These are phyloP conservation scores for Iselma pallidipennis DNA, from an alignment of 2,888 invertebrate genomes.

Conservation along the genomic window DNA sequence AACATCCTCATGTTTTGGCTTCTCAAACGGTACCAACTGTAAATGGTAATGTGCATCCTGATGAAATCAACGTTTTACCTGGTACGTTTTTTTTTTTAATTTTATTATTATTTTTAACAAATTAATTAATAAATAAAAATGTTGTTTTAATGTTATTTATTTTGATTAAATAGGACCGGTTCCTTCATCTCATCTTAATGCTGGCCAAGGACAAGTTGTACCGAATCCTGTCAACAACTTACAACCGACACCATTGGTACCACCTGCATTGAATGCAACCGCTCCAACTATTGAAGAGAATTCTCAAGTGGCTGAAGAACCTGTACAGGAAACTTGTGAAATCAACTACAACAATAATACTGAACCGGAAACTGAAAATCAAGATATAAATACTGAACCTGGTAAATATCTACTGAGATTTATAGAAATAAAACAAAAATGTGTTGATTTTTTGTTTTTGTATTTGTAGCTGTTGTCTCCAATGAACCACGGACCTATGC, in stretches of 20 bases:
- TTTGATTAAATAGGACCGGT: constrained; percentile 26
- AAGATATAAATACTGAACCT: constrained; percentile 23
- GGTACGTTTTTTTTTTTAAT: constrained; percentile 28
- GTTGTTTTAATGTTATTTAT: not conserved
- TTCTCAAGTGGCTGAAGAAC: constrained; percentile 37
- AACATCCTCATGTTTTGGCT: constrained; percentile 45
- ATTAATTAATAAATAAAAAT: not conserved
- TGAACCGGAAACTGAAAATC: constrained; percentile 40
- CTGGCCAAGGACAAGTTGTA: constrained; percentile 37
- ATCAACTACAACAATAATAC: constrained; percentile 36
- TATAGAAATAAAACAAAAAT: not conserved
- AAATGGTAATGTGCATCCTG: constrained; percentile 55
- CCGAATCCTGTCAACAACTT: constrained; percentile 36
- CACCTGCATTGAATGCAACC: constrained; percentile 31
- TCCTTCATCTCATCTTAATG: constrained; percentile 37
- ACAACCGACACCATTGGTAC: constrained; percentile 39
- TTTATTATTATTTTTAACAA: not conserved
- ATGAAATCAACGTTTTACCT: constrained; percentile 48
- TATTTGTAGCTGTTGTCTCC: constrained; percentile 40
- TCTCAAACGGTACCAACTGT: constrained; percentile 49
- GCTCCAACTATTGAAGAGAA: constrained; percentile 40
- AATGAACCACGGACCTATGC: constrained; percentile 87
- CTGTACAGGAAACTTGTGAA: constrained; percentile 39
- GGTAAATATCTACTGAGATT: constrained; percentile 6
- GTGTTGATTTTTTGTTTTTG: not conserved